Evolutionary conservation across 1,140 invertebrate species (phyloP).

Genomic region (Heliothis subflexa): DNA sequence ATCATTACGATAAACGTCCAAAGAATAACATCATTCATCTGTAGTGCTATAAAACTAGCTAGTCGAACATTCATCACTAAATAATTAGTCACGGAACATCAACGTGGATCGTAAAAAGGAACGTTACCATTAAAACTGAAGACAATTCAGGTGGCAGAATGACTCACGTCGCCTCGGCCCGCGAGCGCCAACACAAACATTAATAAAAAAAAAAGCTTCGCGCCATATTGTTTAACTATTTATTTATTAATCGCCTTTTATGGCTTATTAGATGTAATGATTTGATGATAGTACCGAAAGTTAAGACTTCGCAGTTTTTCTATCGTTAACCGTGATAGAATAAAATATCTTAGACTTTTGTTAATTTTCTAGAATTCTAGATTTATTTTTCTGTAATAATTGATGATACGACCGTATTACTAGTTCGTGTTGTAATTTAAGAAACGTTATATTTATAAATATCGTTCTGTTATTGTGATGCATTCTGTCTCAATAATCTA

Average conservation of each 20-base stretch:
- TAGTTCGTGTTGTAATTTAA: no score
- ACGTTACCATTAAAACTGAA: conserved; percentile 58
- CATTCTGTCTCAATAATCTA: no score
- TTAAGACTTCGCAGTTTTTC: no score
- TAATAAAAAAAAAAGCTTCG: conserved; percentile 60
- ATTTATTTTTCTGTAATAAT: no score
- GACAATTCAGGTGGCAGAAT: conserved; percentile 70
- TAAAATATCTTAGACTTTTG: no score
- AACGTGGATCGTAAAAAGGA: conserved; percentile 64
- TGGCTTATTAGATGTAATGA: conserved; percentile 4
- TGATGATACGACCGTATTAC: no score
- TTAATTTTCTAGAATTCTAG: no score
- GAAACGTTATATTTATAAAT: no score
- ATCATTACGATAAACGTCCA: conserved; percentile 41
- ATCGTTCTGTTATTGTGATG: no score
- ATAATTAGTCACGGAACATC: conserved; percentile 73
- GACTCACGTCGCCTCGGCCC: conserved; percentile 54
- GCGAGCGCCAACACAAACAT: conserved; percentile 63
- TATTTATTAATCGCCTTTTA: conserved; percentile 35
- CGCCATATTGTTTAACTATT: conserved; percentile 47
- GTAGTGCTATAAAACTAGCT: conserved; percentile 29
- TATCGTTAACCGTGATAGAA: no score
- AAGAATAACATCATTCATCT: conserved; percentile 46
- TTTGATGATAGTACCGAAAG: no score
- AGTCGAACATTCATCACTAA: conserved; percentile 53